These are phyloP conservation scores for Oxycera nigricornis DNA, from an alignment of 2,888 invertebrate species.

Conservation along the genomic window DNA sequence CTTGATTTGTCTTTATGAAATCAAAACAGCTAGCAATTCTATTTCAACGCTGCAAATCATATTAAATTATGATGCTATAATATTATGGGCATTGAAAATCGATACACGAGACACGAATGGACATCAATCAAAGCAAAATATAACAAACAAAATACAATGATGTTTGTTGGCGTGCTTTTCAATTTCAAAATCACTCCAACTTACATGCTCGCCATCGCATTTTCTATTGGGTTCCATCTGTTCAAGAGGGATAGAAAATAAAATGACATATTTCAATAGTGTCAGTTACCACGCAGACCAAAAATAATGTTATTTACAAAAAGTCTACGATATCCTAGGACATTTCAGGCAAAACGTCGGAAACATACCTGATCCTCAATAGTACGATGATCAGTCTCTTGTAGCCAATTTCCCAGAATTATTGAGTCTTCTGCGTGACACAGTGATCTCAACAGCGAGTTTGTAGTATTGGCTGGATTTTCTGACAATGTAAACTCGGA, in stretches of 20 bases:
- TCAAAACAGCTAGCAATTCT: no score
- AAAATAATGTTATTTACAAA: slow-evolving; percentile 1
- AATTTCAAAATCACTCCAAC: slow-evolving; percentile 58
- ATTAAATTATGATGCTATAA: no score
- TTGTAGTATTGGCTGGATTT: slow-evolving; percentile 90
- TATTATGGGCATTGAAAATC: no score
- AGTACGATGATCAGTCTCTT: slow-evolving; percentile 94
- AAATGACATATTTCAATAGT: slow-evolving; percentile 20
- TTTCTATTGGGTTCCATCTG: slow-evolving; percentile 87
- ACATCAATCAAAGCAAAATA: no score
- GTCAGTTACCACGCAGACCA: not conserved
- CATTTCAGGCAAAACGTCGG: slow-evolving; percentile 40
- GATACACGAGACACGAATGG: no score
- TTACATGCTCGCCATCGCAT: slow-evolving; percentile 82
- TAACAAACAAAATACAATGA: not conserved
- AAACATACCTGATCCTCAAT: slow-evolving; percentile 97
- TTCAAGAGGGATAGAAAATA: slow-evolving; percentile 12
- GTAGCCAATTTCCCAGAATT: slow-evolving; percentile 92
- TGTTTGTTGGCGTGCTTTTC: not conserved
- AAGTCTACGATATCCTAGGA: slow-evolving; percentile 5
- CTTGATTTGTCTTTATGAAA: no score
- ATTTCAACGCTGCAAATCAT: no score
- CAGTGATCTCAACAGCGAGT: slow-evolving; percentile 79
- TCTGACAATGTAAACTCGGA: slow-evolving; percentile 95
- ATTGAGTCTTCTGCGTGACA: slow-evolving; percentile 91